These are phyloP conservation scores for Acrocephalus scirpaceus DNA, from an alignment of 2,797 vertebrate genomes.

Conservation along the genomic window DNA sequence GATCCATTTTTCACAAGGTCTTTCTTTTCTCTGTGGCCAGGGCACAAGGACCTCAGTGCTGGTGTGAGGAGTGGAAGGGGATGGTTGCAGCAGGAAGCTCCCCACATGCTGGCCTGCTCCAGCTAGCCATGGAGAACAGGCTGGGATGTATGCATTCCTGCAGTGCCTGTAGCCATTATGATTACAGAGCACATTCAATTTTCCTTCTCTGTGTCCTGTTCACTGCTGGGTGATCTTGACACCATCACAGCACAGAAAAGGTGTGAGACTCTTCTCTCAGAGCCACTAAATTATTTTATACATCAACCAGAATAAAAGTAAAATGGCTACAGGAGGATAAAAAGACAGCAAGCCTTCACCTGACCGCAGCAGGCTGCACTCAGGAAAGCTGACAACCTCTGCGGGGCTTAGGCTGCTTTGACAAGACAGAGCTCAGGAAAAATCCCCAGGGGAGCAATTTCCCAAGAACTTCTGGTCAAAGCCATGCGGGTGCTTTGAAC, in stretches of 20 bases:
- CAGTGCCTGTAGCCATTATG: neutral
- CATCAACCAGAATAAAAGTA: neutral
- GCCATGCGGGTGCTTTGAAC: neutral
- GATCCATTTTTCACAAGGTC: neutral
- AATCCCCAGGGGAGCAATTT: neutral
- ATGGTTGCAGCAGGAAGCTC: neutral
- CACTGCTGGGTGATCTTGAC: neutral
- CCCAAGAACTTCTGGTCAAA: neutral
- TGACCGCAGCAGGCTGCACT: neutral
- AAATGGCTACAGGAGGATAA: neutral
- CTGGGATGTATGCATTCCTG: neutral
- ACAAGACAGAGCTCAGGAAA: neutral
- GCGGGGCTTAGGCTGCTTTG: neutral
- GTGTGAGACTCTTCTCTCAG: neutral
- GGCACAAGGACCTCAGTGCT: neutral
- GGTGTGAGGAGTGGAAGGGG: neutral
- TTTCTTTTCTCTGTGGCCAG: neutral
- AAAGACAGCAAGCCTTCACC: neutral
- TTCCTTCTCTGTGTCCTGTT: neutral
- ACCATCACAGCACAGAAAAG: neutral
- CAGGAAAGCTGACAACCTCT: neutral
- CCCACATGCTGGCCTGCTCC: neutral
- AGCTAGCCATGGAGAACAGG: neutral
- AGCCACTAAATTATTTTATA: neutral
- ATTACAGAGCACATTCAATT: neutral